Evolutionary conservation across 2,888 invertebrate species (phyloP).

Genomic region (Dynastes grantii): DNA sequence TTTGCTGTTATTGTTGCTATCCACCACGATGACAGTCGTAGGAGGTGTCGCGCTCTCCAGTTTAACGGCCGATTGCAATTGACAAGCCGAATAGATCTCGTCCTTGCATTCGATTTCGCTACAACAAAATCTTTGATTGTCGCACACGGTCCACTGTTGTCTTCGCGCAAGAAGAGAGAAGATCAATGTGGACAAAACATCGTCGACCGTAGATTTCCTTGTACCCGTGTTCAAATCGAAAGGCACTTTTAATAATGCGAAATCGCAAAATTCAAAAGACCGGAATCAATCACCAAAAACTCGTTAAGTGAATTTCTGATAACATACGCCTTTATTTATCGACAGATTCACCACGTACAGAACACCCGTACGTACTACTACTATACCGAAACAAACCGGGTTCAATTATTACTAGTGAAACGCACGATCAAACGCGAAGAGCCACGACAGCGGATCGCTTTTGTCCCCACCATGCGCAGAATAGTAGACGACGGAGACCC

Average conservation of each 20-base stretch:
- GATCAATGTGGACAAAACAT: constrained; percentile 29
- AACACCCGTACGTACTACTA: background rate
- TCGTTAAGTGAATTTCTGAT: background rate
- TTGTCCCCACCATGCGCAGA: constrained; percentile 29
- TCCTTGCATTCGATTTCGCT: constrained; percentile 86
- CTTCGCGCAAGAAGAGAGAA: background rate
- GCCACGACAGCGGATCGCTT: background rate
- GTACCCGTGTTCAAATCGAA: background rate
- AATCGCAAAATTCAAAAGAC: background rate
- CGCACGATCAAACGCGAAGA: background rate
- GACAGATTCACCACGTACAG: constrained; percentile 11
- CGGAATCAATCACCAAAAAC: background rate
- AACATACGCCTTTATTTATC: no score
- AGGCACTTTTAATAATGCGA: background rate
- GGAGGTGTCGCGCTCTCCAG: constrained; percentile 51
- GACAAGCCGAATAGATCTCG: constrained; percentile 83
- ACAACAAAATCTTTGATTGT: constrained; percentile 63
- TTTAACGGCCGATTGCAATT: constrained; percentile 66
- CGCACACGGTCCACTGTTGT: constrained; percentile 31
- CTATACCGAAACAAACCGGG: constrained; percentile 24
- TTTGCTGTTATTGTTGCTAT: constrained; percentile 43
- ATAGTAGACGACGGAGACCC: background rate
- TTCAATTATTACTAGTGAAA: constrained; percentile 27
- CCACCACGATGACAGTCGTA: constrained; percentile 48
- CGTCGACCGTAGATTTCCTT: constrained; percentile 12